Percentiles rank a stretch among this genome's conserved stretches.
These are phyloP conservation scores for Pentalonia nigronervosa DNA, from an alignment of 1,140 invertebrate genomes.

Conservation along the genomic window DNA sequence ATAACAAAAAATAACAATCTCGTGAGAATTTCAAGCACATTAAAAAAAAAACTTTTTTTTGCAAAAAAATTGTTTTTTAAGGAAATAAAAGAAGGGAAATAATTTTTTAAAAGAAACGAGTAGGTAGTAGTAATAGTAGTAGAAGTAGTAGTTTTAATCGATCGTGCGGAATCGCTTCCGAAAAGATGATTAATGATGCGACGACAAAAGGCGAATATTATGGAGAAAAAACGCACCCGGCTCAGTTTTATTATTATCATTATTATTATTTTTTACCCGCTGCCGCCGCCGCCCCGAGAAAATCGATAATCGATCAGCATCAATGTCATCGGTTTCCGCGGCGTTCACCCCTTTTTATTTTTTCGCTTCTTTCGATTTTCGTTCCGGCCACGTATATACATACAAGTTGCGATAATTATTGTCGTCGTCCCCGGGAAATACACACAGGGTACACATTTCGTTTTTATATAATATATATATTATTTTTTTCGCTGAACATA, in stretches of 20 bases:
- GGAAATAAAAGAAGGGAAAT: constrained; percentile 55
- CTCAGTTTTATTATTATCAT: constrained; percentile 14
- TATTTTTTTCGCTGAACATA: constrained; percentile 36
- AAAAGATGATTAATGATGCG: constrained; percentile 58
- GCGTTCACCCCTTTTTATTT: constrained; percentile 51
- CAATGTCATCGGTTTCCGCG: constrained; percentile 56
- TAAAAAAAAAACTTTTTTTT: constrained; percentile 44
- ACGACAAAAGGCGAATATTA: constrained; percentile 46
- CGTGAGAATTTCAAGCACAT: constrained; percentile 56
- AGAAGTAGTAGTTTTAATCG: constrained; percentile 54
- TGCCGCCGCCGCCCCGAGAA: neutral
- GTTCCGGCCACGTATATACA: constrained; percentile 19
- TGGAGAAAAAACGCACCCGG: constrained; percentile 38
- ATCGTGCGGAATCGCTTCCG: constrained; percentile 54
- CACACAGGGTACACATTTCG: neutral
- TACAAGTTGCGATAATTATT: constrained; percentile 40
- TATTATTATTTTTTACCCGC: constrained; percentile 22
- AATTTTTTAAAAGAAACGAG: constrained; percentile 56
- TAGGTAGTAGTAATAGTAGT: neutral
- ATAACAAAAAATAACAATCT: constrained; percentile 53
- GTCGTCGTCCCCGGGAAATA: neutral
- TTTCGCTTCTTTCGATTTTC: constrained; percentile 7
- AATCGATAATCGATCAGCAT: constrained; percentile 58
- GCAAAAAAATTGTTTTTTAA: constrained; percentile 51
- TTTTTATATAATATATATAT: constrained; percentile 16